These are phyloP conservation scores for Sciaenops ocellatus DNA, from an alignment of 2,797 vertebrate genomes.

Conservation along the genomic window DNA sequence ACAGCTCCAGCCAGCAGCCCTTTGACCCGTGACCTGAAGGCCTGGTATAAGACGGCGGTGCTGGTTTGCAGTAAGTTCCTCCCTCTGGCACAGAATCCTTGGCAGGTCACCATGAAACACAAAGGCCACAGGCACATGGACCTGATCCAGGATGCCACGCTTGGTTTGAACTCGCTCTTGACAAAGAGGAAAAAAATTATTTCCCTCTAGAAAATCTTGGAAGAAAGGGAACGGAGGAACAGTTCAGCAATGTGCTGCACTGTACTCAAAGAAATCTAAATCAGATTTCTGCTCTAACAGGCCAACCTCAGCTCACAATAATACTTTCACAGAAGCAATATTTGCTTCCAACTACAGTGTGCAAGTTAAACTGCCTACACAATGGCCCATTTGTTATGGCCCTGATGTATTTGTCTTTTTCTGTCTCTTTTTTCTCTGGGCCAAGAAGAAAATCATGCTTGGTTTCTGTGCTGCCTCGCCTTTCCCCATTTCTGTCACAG, in stretches of 20 bases:
- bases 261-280: slow-evolving; percentile 56
- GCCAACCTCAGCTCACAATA: slow-evolving; percentile 57
- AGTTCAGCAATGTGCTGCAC: slow-evolving; percentile 37
- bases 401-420: slow-evolving; percentile 87
- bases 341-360: slow-evolving; percentile 66
- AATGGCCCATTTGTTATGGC: slow-evolving; percentile 87
- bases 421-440: slow-evolving; percentile 66
- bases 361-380: slow-evolving; percentile 70
- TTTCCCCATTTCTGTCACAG: slow-evolving; percentile 87
- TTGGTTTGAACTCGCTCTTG: slow-evolving; percentile 63
- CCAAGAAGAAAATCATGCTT: slow-evolving; percentile 85
- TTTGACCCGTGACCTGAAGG: slow-evolving; percentile 64
- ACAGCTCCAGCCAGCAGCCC: slow-evolving; percentile 64
- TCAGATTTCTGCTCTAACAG: slow-evolving; percentile 49
- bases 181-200: slow-evolving; percentile 53
- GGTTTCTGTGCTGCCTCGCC: slow-evolving; percentile 86
- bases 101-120: slow-evolving; percentile 72
- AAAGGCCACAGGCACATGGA: slow-evolving; percentile 70
- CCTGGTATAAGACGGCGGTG: slow-evolving; percentile 43
- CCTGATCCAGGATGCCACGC: slow-evolving; percentile 63
- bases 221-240: slow-evolving; percentile 43
- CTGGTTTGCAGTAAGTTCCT: slow-evolving; percentile 51
- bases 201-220: slow-evolving; percentile 55
- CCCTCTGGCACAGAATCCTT: slow-evolving; percentile 60
- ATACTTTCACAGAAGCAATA: slow-evolving; percentile 68